phyloP scores from a whole-genome alignment of 2,888 invertebrate genomes.

The Anorthoa munda region DNA sequence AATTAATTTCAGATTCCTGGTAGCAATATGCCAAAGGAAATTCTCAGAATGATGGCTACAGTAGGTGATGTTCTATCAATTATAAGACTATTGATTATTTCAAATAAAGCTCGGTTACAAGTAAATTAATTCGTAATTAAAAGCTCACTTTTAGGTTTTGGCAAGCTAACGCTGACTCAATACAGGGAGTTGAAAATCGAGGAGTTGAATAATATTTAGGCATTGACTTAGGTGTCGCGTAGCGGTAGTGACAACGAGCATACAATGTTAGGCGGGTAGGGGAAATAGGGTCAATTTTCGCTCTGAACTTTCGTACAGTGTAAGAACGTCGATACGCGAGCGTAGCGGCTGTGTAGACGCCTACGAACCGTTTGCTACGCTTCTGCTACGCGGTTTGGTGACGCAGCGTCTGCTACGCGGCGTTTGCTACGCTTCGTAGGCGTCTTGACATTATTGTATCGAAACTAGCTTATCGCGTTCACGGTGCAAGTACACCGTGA shows the following conservation, averaged over 20 bases:
- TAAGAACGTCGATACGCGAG: not conserved
- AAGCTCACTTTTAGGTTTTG: too few species aligned
- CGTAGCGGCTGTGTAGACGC: too few species aligned
- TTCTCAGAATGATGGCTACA: not conserved
- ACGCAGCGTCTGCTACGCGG: not conserved
- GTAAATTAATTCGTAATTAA: too few species aligned
- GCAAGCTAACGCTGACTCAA: too few species aligned
- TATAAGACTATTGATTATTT: too few species aligned
- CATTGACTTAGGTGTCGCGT: too few species aligned
- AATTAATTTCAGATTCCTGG: slow-evolving; percentile 6
- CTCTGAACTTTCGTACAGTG: not conserved
- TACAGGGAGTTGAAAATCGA: too few species aligned
- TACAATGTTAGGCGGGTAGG: too few species aligned
- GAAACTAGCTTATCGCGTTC: not conserved
- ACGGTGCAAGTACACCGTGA: not conserved
- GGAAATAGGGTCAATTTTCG: not conserved
- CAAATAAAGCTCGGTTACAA: too few species aligned
- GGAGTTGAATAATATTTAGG: too few species aligned
- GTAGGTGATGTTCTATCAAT: not conserved
- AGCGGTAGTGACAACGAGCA: too few species aligned
- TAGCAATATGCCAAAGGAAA: not conserved
- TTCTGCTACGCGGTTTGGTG: not conserved
- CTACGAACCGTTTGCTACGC: not conserved
- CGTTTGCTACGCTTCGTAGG: not conserved
- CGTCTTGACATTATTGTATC: not conserved